Base-by-base conservation (phyloP, 1,140 invertebrate genomes). In the Stratiolaelaps scimitus region DNA sequence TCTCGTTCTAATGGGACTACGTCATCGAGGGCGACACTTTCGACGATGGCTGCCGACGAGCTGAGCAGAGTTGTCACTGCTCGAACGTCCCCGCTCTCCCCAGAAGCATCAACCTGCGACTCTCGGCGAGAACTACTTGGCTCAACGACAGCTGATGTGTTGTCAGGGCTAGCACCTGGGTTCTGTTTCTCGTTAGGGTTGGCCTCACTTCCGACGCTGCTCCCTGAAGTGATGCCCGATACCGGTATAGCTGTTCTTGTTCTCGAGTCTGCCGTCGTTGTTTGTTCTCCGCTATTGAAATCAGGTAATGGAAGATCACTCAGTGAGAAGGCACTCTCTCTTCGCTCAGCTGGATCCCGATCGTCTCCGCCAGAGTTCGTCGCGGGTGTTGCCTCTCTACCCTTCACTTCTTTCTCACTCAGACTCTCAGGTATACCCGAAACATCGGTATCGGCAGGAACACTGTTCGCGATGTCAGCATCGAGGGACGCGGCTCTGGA, bases 301-400 rank as follows among this genome's bases (percentile, higher is more conserved):
- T 60, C 53, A 34, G 53, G 53, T 17, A 60, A 34, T 34, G 53
- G 53, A 60, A 60, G 53, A 34, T 60, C 53, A 60, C 53, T 60
- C 34, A 60, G 53, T 26, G 53, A 60, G 23, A 60, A 29, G 53
- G 34, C 34, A 34, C 53, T 60, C 20, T 19, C 23, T 60, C 34
- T 60, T 2, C 53, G 53, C 26, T 60, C 47, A 28, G 34, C 34
- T 40, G 34, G 34, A 40, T 10, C 34, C 34, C 34, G 10, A 10
- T 40, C 34, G 10, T 40, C 10, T 4, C 34, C 34, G 34, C 34
- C 34, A 10, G 34, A 40, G 34, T 40, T 40, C 34, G 34, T 10
- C 4, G 34, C 34, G 34, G 10, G 5, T 10, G 10, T 40, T 40
- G 34, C 10, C 34, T 4, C 10, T 40, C 10, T 40, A 10, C 4